phyloP scores from a whole-genome alignment of 2,113 vertebrate genomes.

The Ifrita kowaldi region DNA sequence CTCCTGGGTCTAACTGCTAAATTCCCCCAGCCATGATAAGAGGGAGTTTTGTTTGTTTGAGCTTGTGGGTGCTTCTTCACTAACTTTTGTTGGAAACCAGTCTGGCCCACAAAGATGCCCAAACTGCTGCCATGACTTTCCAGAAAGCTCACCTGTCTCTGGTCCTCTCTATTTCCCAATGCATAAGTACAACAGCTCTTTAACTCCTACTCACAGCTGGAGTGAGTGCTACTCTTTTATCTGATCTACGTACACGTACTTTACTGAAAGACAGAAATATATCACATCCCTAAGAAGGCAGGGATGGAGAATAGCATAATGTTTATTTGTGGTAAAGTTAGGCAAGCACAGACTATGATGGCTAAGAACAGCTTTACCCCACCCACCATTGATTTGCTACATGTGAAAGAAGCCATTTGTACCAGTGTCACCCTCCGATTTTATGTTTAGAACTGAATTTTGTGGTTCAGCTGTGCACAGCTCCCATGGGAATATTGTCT shows the following conservation, averaged over 20 bases:
- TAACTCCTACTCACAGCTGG: background rate
- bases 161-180: background rate
- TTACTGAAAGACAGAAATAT: background rate
- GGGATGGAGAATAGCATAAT: background rate
- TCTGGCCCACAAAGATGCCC: background rate
- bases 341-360: background rate
- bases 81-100: background rate
- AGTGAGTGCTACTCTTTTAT: background rate
- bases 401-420: background rate
- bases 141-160: background rate
- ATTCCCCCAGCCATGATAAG: background rate
- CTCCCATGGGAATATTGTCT: background rate
- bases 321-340: background rate
- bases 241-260: background rate
- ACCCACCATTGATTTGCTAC: background rate
- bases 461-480: background rate
- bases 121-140: background rate
- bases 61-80: background rate
- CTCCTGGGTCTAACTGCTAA: background rate
- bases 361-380: background rate
- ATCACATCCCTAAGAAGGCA: background rate
- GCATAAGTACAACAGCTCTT: background rate
- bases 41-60: background rate
- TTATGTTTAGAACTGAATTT: background rate
- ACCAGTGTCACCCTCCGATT: background rate